Base-by-base conservation (phyloP, 92 coral and sea anemone genomes). In the Phymanthus crucifer region DNA sequence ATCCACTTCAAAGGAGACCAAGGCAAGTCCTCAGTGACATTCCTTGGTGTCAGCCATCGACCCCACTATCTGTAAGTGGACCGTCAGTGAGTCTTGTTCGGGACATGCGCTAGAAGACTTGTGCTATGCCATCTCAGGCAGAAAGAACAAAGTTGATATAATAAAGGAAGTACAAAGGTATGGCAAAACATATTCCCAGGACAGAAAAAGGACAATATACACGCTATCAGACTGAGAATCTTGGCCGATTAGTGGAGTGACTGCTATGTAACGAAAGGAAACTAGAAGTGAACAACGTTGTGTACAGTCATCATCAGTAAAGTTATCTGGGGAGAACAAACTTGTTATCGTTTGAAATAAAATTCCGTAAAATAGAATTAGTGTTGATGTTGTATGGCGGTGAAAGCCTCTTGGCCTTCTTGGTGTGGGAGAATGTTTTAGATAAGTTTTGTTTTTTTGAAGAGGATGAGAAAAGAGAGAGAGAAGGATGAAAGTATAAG, bases 1-100 rank as follows among this genome's bases (percentile, higher is more conserved):
- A 11, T 69, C 89, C 0, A 87, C 88, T 26, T 80, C 83, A 5
- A 95, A 95, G 79, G 99, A 93, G 40, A 47, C 34, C 52, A 85
- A 82, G 38, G 80, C 86, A 23, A 54, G 64, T 27, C 64, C 64
- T n/a, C 64, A 54, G 27, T 54, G 64, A 54, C 9, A 18, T 19
- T 21, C 26, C 64, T 19, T 54, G 64, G 64, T 19, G 64, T 54
- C 10, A 3, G 48, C 48, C 13, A 43, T 43, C 7, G 48, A 43
- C 48, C 48, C 12, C 48, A 43, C 48, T 43, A 43, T 43, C 12
- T 43, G 13, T 19, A 6, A 19, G 24, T 54, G 64, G 27, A 23
- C 64, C n/a, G 64, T 0, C 26, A 54, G 27, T n/a, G n/a, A n/a
- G n/a, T n/a, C n/a, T 19, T 52, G 26, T 52, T 52, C 61, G 10